A percentile compares a stretch with the other conserved stretches of the same genome.
Conservation (phyloP, 2,113 vertebrate genomes). For the Lepus timidus region DNA sequence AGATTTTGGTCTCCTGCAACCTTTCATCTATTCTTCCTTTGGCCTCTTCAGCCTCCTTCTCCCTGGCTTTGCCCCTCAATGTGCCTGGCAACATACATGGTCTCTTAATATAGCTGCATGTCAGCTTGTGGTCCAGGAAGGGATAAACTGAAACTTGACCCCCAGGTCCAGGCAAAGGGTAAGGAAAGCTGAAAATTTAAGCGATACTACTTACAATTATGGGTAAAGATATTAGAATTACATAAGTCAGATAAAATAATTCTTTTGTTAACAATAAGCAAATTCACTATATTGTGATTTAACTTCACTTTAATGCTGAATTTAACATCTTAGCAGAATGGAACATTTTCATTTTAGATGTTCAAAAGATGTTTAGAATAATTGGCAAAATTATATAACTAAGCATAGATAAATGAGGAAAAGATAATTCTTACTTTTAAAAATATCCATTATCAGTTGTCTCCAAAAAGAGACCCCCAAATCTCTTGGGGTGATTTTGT, state of each 20-base stretch:
- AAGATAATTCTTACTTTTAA: neutral
- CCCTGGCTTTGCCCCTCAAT: neutral
- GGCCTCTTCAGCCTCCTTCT: neutral
- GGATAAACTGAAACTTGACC: neutral
- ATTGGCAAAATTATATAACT: conserved; percentile 11
- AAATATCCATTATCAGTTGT: neutral
- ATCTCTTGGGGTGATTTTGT: conserved; percentile 70
- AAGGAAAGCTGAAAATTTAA: conserved; percentile 33
- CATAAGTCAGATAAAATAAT: conserved; percentile 43
- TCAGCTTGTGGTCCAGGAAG: neutral
- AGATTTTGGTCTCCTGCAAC: neutral
- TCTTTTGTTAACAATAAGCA: conserved; percentile 8
- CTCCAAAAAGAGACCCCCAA: conserved; percentile 63
- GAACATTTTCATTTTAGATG: conserved; percentile 53
- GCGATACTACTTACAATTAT: conserved; percentile 33
- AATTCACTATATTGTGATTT: conserved; percentile 49
- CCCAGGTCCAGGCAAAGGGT: neutral
- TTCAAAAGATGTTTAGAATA: conserved; percentile 48
- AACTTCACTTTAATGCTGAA: conserved; percentile 48
- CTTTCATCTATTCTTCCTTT: neutral
- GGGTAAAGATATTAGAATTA: neutral
- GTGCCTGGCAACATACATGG: neutral
- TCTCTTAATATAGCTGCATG: neutral
- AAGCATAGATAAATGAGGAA: conserved; percentile 39
- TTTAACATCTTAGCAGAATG: conserved; percentile 38